phyloP scores from a whole-genome alignment of 2,888 invertebrate species.

The Aplocera efformata region DNA sequence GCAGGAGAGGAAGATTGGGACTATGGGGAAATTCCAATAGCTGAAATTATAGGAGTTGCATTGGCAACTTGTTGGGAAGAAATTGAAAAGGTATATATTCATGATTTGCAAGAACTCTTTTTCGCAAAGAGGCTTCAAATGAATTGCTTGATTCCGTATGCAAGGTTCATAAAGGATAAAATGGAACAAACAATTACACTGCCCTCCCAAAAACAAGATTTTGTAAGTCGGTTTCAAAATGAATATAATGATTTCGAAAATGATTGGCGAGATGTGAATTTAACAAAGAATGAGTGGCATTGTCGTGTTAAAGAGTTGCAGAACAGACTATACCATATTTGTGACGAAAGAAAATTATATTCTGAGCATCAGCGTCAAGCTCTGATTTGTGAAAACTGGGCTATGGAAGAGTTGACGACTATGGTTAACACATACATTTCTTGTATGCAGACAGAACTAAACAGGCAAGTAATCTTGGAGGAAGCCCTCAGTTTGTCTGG shows the following conservation, averaged over 20 bases:
- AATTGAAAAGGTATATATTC: conserved; percentile 70
- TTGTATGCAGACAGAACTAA: conserved; percentile 82
- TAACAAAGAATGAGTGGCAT: conserved; percentile 83
- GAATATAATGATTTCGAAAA: conserved; percentile 81
- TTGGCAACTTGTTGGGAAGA: conserved; percentile 76
- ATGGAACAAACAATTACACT: conserved; percentile 77
- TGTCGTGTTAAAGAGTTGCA: conserved; percentile 76
- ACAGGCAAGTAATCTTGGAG: conserved; percentile 63
- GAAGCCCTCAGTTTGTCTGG: too few relatives aligned
- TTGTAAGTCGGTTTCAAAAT: conserved; percentile 79
- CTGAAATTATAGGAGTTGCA: conserved; percentile 51
- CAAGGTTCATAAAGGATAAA: conserved; percentile 73
- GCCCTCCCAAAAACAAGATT: conserved; percentile 80
- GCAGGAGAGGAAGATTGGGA: conserved; percentile 72
- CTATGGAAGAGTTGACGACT: conserved; percentile 72
- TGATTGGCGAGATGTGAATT: conserved; percentile 77
- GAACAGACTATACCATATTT: conserved; percentile 75
- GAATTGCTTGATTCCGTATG: conserved; percentile 79
- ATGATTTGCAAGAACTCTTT: conserved; percentile 78
- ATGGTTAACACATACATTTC: conserved; percentile 78
- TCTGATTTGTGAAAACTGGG: conserved; percentile 80
- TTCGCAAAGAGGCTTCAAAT: conserved; percentile 79
- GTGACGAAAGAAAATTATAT: conserved; percentile 76
- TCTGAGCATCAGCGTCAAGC: conserved; percentile 75
- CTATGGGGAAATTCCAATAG: conserved; percentile 64